Conservation (phyloP, 2,797 vertebrate genomes). For the Acomys russatus region DNA sequence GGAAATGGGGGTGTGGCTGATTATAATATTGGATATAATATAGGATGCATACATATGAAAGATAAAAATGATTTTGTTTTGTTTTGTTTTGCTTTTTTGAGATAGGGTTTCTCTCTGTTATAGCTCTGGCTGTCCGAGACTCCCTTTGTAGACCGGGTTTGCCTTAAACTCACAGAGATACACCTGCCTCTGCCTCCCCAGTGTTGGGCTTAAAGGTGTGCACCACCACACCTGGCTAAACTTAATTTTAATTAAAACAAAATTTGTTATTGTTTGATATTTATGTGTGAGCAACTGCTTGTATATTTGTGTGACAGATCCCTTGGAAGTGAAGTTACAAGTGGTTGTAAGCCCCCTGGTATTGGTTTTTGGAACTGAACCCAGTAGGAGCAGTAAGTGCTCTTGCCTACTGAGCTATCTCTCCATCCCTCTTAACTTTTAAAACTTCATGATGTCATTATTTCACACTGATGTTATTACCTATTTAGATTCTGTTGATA, state of each 20-base stretch:
- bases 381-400: background rate
- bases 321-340: background rate
- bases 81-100: too few relatives aligned
- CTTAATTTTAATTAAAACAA: background rate
- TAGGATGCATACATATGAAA: background rate
- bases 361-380: background rate
- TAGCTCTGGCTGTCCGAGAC: too few relatives aligned
- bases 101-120: too few relatives aligned
- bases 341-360: background rate
- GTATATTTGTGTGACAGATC: too few relatives aligned
- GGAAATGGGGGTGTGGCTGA: background rate
- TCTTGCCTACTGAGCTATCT: background rate
- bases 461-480: conserved; percentile 1
- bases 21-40: background rate
- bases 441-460: conserved; percentile 10
- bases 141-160: too few relatives aligned
- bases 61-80: background rate
- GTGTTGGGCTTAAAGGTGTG: too few relatives aligned
- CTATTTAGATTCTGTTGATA: conserved; percentile 57
- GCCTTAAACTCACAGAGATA: too few relatives aligned
- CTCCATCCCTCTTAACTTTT: background rate
- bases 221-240: background rate
- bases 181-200: too few relatives aligned
- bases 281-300: background rate
- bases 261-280: background rate